phyloP scores from a whole-genome alignment of 1,140 invertebrate species.

The Samia ricini region DNA sequence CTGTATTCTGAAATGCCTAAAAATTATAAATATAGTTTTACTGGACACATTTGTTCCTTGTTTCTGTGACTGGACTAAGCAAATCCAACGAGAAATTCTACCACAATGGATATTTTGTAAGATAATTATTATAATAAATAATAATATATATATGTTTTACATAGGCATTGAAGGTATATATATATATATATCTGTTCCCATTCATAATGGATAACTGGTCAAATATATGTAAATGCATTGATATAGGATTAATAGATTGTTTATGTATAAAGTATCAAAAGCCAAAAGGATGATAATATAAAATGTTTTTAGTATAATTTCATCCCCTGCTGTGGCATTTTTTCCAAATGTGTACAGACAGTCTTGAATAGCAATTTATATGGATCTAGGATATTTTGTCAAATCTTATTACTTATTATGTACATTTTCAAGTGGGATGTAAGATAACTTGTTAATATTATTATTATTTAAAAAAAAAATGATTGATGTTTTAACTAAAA shows the following conservation, averaged over 20 bases:
- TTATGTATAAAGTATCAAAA: conserved; percentile 51
- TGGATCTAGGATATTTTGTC: conserved; percentile 64
- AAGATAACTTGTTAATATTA: conserved; percentile 77
- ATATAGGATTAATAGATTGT: conserved; percentile 46
- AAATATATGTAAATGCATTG: conserved; percentile 43
- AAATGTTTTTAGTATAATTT: conserved; percentile 8
- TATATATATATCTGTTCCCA: conserved; percentile 25
- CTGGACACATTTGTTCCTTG: too few species aligned
- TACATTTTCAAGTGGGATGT: conserved; percentile 74
- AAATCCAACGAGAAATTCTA: not conserved
- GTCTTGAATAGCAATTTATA: conserved; percentile 42
- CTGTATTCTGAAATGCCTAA: too few species aligned
- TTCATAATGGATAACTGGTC: conserved; percentile 27
- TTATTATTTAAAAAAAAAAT: conserved; percentile 68
- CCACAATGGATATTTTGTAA: not conserved
- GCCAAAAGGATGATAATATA: conserved; percentile 44
- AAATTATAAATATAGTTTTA: too few species aligned
- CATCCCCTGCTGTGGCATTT: not conserved
- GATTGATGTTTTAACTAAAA: conserved; percentile 69
- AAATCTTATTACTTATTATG: conserved; percentile 68
- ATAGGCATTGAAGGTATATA: conserved; percentile 29
- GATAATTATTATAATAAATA: not conserved
- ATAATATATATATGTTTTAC: conserved; percentile 27
- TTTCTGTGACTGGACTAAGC: too few species aligned
- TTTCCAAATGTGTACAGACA: not conserved